Conservation (phyloP, 2,113 vertebrate genomes). For the Pseudonaja textilis region DNA sequence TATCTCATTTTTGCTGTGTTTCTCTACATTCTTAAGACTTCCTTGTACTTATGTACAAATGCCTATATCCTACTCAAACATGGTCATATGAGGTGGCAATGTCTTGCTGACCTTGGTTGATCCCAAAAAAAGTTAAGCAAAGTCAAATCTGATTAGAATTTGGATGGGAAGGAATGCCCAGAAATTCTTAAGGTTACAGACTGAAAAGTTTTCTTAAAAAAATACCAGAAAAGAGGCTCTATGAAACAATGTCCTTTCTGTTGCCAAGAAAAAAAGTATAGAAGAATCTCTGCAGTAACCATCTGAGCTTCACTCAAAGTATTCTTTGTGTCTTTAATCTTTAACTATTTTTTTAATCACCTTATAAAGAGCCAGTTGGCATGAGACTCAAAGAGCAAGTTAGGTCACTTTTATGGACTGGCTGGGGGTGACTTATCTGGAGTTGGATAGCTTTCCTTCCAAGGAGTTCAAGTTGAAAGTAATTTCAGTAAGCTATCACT, state of each 20-base stretch:
- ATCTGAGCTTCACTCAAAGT: background rate
- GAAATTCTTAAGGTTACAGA: background rate
- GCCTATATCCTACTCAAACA: background rate
- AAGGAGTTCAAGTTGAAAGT: background rate
- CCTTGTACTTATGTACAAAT: background rate
- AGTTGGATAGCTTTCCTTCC: background rate
- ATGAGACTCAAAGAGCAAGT: background rate
- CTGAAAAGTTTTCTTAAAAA: background rate
- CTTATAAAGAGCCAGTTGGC: background rate
- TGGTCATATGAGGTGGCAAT: background rate
- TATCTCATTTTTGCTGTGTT: fast-evolving
- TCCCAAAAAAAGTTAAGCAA: background rate
- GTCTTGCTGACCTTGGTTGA: background rate
- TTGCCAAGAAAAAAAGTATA: background rate
- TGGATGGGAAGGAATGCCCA: background rate
- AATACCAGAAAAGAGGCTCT: background rate
- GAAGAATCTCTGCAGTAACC: background rate
- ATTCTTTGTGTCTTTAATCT: background rate
- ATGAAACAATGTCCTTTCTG: background rate
- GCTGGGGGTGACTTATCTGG: background rate
- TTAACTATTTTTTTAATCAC: background rate
- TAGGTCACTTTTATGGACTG: background rate
- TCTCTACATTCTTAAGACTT: constrained; percentile 9
- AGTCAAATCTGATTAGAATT: background rate
- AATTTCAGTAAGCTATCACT: background rate